Evolutionary conservation across 2,113 vertebrate genomes (phyloP).

Genomic region (Xiphophorus couchianus): DNA sequence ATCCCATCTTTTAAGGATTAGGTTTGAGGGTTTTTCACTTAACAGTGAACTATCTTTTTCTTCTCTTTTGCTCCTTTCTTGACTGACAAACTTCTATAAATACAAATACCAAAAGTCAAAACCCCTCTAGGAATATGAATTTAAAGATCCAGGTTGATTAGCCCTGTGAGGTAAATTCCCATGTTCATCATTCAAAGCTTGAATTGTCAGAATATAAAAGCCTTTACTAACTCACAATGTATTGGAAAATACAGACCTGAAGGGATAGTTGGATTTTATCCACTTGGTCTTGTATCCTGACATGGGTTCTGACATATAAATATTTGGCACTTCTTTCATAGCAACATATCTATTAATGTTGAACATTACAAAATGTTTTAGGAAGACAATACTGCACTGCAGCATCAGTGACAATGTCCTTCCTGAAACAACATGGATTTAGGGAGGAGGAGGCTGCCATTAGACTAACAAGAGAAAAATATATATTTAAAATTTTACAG

Average conservation of each 20-base stretch:
- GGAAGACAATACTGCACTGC: not conserved
- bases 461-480: not conserved
- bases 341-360: not conserved
- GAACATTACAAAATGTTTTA: not conserved
- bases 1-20: slow-evolving; percentile 70
- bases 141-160: slow-evolving; percentile 35
- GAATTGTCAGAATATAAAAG: slow-evolving; percentile 20
- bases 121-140: slow-evolving; percentile 34
- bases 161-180: slow-evolving; percentile 38
- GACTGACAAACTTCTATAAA: slow-evolving; percentile 56
- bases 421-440: not conserved
- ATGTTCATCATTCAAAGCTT: slow-evolving; percentile 25
- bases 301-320: not conserved
- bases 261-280: not conserved
- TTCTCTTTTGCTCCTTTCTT: slow-evolving; percentile 17
- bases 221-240: not conserved
- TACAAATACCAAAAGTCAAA: slow-evolving; percentile 50
- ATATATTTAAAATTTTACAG: not conserved
- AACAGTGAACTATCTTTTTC: slow-evolving; percentile 42
- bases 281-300: not conserved
- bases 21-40: slow-evolving; percentile 56
- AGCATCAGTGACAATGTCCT: not conserved
- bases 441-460: not conserved
- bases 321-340: not conserved
- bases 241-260: slow-evolving; percentile 4